phyloP scores from a whole-genome alignment of 2,113 vertebrate genomes.

The Pygoscelis antarcticus region DNA sequence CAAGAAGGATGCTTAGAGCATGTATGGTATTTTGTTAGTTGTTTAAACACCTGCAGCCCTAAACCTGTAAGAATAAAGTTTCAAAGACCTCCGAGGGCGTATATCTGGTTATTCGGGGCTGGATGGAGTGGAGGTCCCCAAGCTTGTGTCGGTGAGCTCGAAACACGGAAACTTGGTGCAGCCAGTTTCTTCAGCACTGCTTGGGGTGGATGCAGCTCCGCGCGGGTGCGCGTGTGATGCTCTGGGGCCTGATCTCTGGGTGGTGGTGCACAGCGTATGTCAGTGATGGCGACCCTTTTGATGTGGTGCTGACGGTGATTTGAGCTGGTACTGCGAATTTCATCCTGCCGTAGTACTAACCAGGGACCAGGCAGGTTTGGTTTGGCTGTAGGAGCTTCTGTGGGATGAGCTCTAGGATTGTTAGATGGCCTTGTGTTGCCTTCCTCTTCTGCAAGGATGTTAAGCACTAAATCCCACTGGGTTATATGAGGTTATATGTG shows the following conservation, averaged over 20 bases:
- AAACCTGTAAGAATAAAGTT: neutral
- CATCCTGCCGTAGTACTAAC: fast-evolving
- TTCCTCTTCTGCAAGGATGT: neutral
- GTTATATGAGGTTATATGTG: neutral
- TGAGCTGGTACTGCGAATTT: neutral
- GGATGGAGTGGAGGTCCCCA: neutral
- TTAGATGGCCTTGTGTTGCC: neutral
- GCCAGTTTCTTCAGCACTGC: neutral
- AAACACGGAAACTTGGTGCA: fast-evolving
- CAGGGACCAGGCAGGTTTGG: neutral
- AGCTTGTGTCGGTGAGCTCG: neutral
- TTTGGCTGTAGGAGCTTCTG: neutral
- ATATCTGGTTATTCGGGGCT: neutral
- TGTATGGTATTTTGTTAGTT: neutral
- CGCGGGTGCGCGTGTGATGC: neutral
- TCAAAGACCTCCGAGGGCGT: neutral
- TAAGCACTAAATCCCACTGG: neutral
- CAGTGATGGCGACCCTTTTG: neutral
- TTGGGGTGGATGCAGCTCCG: neutral
- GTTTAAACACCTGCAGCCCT: neutral
- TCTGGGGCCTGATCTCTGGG: neutral
- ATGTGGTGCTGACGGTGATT: neutral
- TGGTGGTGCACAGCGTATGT: fast-evolving
- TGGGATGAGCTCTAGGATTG: neutral
- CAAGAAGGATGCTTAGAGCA: neutral